Percentiles rank a stretch among this genome's conserved stretches.
Conservation (phyloP, 2,888 invertebrate genomes). For the Phasia obesa region DNA sequence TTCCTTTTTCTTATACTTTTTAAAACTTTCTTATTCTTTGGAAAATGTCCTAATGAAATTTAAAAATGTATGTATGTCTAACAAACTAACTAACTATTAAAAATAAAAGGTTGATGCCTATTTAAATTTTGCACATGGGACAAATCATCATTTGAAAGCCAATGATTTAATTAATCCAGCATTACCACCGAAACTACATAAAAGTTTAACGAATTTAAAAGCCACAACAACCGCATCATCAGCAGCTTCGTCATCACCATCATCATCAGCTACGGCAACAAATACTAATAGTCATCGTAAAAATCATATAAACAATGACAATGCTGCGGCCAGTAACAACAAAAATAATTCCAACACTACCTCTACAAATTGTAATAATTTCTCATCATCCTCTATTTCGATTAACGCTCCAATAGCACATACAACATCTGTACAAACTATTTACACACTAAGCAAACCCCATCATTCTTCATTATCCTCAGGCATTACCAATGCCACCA, state of each 20-base stretch:
- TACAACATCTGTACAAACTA: slow-evolving; percentile 77
- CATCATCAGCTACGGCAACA: slow-evolving; percentile 42
- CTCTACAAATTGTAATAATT: slow-evolving; percentile 66
- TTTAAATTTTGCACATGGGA: slow-evolving; percentile 78
- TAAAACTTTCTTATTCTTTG: slow-evolving; percentile 64
- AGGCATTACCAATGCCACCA: slow-evolving; percentile 37
- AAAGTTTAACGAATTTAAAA: slow-evolving; percentile 81
- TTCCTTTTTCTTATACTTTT: slow-evolving; percentile 58
- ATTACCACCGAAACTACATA: slow-evolving; percentile 83
- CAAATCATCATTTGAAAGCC: slow-evolving; percentile 73
- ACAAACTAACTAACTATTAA: slow-evolving; percentile 28
- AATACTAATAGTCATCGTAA: slow-evolving; percentile 58
- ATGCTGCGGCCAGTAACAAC: slow-evolving; percentile 58
- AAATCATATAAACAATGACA: slow-evolving; percentile 67
- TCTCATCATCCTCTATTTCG: slow-evolving; percentile 47
- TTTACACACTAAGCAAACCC: slow-evolving; percentile 78
- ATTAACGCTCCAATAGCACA: slow-evolving; percentile 60
- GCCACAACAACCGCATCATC: slow-evolving; percentile 71
- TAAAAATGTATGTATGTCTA: slow-evolving; percentile 14
- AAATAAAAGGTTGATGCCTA: slow-evolving; percentile 78
- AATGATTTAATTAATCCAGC: slow-evolving; percentile 78
- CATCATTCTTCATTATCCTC: slow-evolving; percentile 67
- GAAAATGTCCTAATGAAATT: slow-evolving; percentile 57
- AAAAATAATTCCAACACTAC: slow-evolving; percentile 69
- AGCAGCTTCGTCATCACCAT: not conserved